Percentiles rank a stretch among this genome's conserved stretches.
These are phyloP conservation scores for Xiphophorus hellerii DNA, from an alignment of 2,113 vertebrate species.

Conservation along the genomic window DNA sequence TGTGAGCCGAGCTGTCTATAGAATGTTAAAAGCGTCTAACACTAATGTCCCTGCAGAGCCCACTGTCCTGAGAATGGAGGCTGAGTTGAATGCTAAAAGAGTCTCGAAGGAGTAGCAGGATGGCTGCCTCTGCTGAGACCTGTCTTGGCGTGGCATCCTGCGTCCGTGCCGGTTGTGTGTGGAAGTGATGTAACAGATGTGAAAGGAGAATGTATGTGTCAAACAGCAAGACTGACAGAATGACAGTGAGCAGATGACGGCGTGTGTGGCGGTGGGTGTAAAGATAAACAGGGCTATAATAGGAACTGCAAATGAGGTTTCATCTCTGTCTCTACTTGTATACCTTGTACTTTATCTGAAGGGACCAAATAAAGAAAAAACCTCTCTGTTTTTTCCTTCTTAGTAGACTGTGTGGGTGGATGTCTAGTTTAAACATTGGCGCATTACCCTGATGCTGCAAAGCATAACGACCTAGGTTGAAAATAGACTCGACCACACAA, in stretches of 20 bases:
- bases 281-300: conserved; percentile 29
- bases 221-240: neutral
- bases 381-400: neutral
- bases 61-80: conserved; percentile 57
- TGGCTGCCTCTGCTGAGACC: conserved; percentile 7
- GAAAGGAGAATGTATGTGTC: neutral
- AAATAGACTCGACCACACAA: conserved; percentile 14
- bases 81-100: conserved; percentile 66
- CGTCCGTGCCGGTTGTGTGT: neutral
- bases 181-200: conserved; percentile 22
- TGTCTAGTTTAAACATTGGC: conserved; percentile 19
- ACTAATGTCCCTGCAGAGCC: conserved; percentile 65
- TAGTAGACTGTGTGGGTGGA: conserved; percentile 16
- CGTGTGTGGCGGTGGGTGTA: neutral
- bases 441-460: conserved; percentile 14
- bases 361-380: neutral
- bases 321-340: conserved; percentile 19
- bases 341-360: conserved; percentile 8
- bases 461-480: conserved; percentile 10
- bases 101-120: conserved; percentile 6
- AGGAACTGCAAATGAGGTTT: conserved; percentile 35
- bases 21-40: conserved; percentile 70
- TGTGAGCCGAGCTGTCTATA: conserved; percentile 24
- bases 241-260: conserved; percentile 6
- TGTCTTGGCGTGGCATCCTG: conserved; percentile 19